Evolutionary conservation across 2,113 vertebrate species (phyloP), one percentile per base, ranked within the genome.

Genomic region (Notarius quadriscutis): DNA sequence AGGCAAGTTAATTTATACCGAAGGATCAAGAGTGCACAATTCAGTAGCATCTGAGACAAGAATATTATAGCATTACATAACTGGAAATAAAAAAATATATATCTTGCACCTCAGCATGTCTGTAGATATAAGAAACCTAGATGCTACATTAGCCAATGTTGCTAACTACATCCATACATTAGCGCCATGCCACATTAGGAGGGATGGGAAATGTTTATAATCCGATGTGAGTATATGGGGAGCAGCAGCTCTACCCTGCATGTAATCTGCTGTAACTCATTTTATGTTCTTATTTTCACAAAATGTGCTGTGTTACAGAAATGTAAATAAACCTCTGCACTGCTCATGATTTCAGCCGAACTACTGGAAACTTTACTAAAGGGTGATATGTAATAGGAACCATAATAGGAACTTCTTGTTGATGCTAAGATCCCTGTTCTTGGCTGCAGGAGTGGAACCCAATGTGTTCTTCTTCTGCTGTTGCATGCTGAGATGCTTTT

Each of bases 271-370:
- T 78, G 75, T 78, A 78, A 78, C 75, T 27, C 1, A 27, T 15
- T 34, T 58, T 60, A 81, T 57, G 77, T 80, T 30, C 53, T 60
- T 55, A 22, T 80, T 80, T 80, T 11, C 7, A 34, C 27, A 60
- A 81, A 81, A 81, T 81, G 50, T 78, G 75, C 75, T 78, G 75
- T n/a, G 75, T 78, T 53, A 55, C 75, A 53, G 7, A 30, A 30
- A 7, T 53, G 18, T 6, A 74, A 41, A 75, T 75, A 75, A 75
- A 75, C 41, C 9, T 48, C 41, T 41, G 50, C 50, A 78, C 50
- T 7, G 25, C 50, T 53, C 22, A 34, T 18, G 20, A 60, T 20
- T 80, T 17, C 27, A 80, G 20, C 25, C 22, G 5, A 4, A 41
- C 71, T 48, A 51, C 48, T 10, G 14, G 41, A 41, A 41, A 41